Evolutionary conservation across 2,888 invertebrate genomes (phyloP), one percentile per base, ranked within the genome.

Genomic region (Synanthedon tipuliformis): DNA sequence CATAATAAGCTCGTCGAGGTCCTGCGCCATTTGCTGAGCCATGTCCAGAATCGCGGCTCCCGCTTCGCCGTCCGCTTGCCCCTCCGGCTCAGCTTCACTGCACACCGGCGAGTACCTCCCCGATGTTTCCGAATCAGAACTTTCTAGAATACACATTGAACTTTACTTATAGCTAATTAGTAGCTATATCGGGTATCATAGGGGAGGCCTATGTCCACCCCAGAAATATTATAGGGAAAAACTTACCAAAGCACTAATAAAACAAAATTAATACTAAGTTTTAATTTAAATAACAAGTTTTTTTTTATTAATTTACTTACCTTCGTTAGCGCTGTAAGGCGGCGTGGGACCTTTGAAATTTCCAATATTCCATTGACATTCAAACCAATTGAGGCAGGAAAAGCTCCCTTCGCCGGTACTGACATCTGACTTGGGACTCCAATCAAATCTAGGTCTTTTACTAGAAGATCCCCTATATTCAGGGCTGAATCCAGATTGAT

Each of bases 61-160:
- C 1, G 54, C 59, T 4, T 55, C 53, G 41, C 55, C 58, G 7
- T 40, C 59, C 11, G 60, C 64, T 10, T 54, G 52, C 48, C 55
- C 53, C 12, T 79, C 82, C 2, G 62, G 69, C 12, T 83, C 85
- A 18, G 68, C 68, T 18, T 85, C 86, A 60, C 91, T 92, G 63
- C 92, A 92, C 18, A 92, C 90, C 0, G 92, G 92, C 53, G 92
- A 92, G 67, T 91, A 91, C 51, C 90, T 88, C 16, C 90, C 90
- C 0, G 90, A 90, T 59, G 86, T 75, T 59, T 88, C 88, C 0
- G 88, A 88, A 69, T 90, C 90, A 1, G 89, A 89, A 61, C 81
- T 84, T 45, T 86, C 88, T 88, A 69, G 2, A 59, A 59, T 34
- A 51, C 8, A 34, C 8, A 34, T 34, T 34, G 34, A 2, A 34